A percentile compares a stretch with the other conserved stretches of the same genome.
phyloP scores from a whole-genome alignment of 2,113 vertebrate genomes.

The Microtus pennsylvanicus region DNA sequence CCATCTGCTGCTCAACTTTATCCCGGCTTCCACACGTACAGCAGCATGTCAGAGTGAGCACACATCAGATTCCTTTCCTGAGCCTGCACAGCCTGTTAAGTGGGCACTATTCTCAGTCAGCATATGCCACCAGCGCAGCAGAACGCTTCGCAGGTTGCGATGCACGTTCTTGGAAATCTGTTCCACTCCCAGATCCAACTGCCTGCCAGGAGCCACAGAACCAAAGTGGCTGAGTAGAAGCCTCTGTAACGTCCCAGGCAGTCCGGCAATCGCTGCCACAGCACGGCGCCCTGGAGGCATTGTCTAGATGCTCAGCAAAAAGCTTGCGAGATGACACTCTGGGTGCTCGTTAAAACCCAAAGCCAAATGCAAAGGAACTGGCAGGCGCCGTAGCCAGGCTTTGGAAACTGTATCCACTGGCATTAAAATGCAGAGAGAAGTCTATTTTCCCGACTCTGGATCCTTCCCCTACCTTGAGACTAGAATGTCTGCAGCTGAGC shows the following conservation, averaged over 20 bases:
- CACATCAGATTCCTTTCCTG: slow-evolving; percentile 71
- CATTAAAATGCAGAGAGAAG: slow-evolving; percentile 54
- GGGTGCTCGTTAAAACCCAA: slow-evolving; percentile 1
- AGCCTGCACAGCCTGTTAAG: slow-evolving; percentile 23
- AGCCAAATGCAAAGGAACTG: background rate
- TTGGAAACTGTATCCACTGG: background rate
- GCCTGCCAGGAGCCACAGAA: background rate
- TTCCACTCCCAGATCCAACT: background rate
- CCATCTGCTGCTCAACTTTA: slow-evolving; percentile 88
- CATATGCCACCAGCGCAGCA: background rate
- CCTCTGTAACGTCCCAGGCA: background rate
- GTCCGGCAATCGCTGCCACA: background rate
- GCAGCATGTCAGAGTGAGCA: slow-evolving; percentile 77
- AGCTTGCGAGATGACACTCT: background rate
- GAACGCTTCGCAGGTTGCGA: background rate
- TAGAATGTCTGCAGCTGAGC: background rate
- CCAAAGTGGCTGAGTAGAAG: background rate
- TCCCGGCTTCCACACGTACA: slow-evolving; percentile 68
- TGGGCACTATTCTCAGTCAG: background rate
- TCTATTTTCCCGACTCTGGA: slow-evolving; percentile 67
- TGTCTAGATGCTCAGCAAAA: background rate
- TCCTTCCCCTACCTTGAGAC: slow-evolving; percentile 64
- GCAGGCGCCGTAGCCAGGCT: background rate
- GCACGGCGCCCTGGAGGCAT: background rate
- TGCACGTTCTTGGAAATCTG: background rate